Evolutionary conservation across 2,797 vertebrate genomes (phyloP).

Genomic region (Poeciliopsis paucimaculata): DNA sequence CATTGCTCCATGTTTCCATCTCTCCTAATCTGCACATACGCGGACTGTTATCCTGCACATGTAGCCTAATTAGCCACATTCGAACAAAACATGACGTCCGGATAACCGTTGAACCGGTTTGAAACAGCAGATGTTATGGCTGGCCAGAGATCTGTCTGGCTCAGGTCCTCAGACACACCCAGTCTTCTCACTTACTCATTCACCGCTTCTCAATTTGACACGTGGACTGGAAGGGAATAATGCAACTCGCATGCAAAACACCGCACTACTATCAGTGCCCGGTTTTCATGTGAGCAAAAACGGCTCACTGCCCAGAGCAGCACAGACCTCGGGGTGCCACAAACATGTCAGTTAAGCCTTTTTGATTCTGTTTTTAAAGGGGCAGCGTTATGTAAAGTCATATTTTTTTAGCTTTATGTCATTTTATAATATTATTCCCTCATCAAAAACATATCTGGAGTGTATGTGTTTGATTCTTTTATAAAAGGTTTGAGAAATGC

Average conservation of each 20-base stretch:
- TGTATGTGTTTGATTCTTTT: too few species aligned
- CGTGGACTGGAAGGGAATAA: background rate
- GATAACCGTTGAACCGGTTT: slow-evolving; percentile 37
- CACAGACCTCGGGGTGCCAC: background rate
- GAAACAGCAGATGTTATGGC: slow-evolving; percentile 56
- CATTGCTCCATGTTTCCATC: slow-evolving; percentile 6
- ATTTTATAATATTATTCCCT: too few species aligned
- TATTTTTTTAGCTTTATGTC: too few species aligned
- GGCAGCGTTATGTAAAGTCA: too few species aligned
- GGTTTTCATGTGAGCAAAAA: background rate
- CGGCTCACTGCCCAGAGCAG: background rate
- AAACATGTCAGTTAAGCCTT: background rate
- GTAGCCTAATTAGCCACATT: slow-evolving; percentile 38
- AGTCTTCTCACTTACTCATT: slow-evolving; percentile 16
- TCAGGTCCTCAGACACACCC: slow-evolving; percentile 37
- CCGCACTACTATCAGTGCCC: background rate
- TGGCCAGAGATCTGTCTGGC: slow-evolving; percentile 58
- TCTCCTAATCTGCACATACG: slow-evolving; percentile 7
- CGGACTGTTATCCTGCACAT: slow-evolving; percentile 12
- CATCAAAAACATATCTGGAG: too few species aligned
- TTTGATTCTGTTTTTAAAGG: background rate
- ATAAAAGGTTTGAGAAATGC: too few species aligned
- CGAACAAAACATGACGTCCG: slow-evolving; percentile 46
- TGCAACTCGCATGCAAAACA: background rate
- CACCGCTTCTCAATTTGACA: slow-evolving; percentile 4